phyloP scores from a whole-genome alignment of 2,888 invertebrate genomes.

The Conops quadrifasciatus region DNA sequence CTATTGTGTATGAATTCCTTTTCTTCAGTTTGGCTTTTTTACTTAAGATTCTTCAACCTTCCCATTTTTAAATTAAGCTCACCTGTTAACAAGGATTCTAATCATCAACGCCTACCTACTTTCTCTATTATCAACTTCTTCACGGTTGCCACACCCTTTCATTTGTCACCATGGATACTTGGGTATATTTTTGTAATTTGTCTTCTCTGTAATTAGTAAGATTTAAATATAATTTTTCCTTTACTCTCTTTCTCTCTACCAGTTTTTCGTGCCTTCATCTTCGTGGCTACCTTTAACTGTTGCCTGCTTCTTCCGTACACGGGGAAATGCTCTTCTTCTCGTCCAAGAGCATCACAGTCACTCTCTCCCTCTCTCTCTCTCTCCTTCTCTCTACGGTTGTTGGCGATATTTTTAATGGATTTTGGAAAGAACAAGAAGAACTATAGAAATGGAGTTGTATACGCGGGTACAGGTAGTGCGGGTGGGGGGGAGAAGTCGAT shows the following conservation, averaged over 20 bases:
- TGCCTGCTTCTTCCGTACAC: too few relatives aligned
- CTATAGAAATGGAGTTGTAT: too few relatives aligned
- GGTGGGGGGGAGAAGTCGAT: too few relatives aligned
- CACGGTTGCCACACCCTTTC: conserved; percentile 18
- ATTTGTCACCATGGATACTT: conserved; percentile 33
- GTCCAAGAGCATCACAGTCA: too few relatives aligned
- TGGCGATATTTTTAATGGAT: too few relatives aligned
- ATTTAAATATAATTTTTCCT: conserved; percentile 60
- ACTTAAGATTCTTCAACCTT: neutral
- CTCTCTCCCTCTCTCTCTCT: too few relatives aligned
- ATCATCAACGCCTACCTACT: neutral
- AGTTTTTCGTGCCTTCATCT: too few relatives aligned
- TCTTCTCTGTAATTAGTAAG: conserved; percentile 62
- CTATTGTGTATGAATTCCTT: neutral
- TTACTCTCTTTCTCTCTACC: conserved; percentile 36
- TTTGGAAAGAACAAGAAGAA: too few relatives aligned
- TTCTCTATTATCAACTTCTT: neutral
- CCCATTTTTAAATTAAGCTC: neutral
- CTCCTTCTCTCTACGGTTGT: too few relatives aligned
- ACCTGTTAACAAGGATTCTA: conserved; percentile 23
- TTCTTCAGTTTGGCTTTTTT: neutral
- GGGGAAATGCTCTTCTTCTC: too few relatives aligned
- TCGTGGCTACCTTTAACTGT: too few relatives aligned
- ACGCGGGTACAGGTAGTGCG: too few relatives aligned
- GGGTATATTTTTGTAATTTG: conserved; percentile 54